These are phyloP conservation scores for Galago senegalensis DNA, from an alignment of 2,797 vertebrate genomes.

Conservation along the genomic window DNA sequence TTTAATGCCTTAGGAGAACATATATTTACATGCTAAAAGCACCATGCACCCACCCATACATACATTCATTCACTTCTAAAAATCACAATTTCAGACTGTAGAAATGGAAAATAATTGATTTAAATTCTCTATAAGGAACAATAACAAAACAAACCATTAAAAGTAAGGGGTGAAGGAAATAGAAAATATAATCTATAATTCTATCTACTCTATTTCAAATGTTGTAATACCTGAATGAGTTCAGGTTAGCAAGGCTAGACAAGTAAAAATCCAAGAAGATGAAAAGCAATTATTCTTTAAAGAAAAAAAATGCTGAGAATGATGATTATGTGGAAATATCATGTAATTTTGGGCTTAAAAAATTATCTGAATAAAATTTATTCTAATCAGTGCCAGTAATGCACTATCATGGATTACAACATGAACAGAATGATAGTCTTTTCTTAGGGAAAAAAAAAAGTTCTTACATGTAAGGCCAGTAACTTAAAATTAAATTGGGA, in stretches of 20 bases:
- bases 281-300: constrained; percentile 26
- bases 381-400: background rate
- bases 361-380: constrained; percentile 19
- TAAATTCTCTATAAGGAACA: constrained; percentile 32
- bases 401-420: background rate
- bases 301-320: background rate
- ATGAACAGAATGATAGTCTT: background rate
- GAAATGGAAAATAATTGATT: background rate
- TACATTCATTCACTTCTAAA: background rate
- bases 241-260: background rate
- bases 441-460: background rate
- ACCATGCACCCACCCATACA: background rate
- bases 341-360: background rate
- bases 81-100: background rate
- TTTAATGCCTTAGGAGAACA: constrained; percentile 9
- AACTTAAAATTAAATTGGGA: background rate
- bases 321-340: background rate
- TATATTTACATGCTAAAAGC: background rate
- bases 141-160: background rate
- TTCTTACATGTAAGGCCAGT: background rate
- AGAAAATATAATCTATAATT: background rate
- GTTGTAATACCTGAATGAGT: background rate
- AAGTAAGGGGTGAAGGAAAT: background rate
- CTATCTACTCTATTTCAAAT: background rate
- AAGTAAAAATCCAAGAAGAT: constrained; percentile 27